A percentile compares a stretch with the other conserved stretches of the same genome.
Evolutionary conservation across 2,113 vertebrate genomes (phyloP).

Genomic region (Urocynchramus pylzowi): DNA sequence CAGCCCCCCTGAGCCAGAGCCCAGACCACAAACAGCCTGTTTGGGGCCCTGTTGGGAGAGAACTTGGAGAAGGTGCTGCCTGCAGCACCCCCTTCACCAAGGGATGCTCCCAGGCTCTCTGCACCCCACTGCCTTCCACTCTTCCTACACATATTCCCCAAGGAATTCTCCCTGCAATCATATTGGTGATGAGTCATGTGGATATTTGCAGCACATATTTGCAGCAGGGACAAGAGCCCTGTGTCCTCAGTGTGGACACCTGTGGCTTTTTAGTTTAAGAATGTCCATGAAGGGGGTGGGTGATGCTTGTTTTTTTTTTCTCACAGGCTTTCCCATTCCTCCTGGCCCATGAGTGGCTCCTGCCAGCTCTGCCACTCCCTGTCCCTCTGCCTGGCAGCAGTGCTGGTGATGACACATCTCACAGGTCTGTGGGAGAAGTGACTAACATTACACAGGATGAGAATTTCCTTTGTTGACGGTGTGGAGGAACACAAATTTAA

Average conservation of each 20-base stretch:
- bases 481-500: not conserved
- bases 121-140: accelerated
- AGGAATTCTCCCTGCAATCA: not conserved
- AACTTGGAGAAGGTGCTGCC: not conserved
- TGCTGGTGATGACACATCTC: not conserved
- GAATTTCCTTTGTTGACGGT: not conserved
- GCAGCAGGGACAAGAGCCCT: not conserved
- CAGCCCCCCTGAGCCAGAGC: not conserved
- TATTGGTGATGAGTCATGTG: not conserved
- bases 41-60: not conserved
- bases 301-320: not conserved
- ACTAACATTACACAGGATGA: not conserved
- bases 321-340: not conserved
- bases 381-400: not conserved
- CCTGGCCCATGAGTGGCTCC: not conserved
- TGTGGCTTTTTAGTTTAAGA: not conserved
- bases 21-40: not conserved
- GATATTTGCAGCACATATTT: not conserved
- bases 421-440: not conserved
- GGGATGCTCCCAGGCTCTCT: not conserved
- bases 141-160: not conserved
- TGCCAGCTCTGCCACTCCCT: not conserved
- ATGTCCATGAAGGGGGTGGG: accelerated
- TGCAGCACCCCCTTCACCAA: not conserved
- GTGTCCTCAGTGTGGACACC: not conserved